phyloP scores from a whole-genome alignment of 2,888 invertebrate species.

The Lithophane ornitopus region DNA sequence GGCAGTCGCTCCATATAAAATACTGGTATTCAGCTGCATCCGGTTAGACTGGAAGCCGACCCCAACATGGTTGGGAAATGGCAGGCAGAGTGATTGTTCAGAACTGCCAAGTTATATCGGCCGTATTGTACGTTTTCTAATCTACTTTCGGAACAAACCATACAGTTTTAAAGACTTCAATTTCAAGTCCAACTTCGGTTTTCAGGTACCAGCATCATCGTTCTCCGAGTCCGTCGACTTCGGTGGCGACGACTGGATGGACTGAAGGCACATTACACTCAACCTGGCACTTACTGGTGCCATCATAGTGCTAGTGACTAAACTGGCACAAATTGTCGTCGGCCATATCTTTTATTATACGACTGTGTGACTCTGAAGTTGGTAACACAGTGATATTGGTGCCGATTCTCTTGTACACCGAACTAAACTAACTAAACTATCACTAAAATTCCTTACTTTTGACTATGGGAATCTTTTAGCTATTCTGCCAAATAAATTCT shows the following conservation, averaged over 20 bases:
- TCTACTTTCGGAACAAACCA: neutral
- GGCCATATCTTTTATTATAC: constrained; percentile 6
- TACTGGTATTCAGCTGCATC: no score
- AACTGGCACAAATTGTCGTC: neutral
- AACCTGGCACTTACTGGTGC: neutral
- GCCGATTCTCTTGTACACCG: no score
- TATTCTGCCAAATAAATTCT: no score
- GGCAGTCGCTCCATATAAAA: no score
- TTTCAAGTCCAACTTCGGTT: neutral
- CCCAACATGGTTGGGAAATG: no score
- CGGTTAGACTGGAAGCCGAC: no score
- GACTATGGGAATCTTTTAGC: no score
- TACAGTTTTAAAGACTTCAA: neutral
- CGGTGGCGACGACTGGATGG: constrained; percentile 84
- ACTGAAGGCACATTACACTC: constrained; percentile 69
- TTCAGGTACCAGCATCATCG: constrained; percentile 71
- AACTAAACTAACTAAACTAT: no score
- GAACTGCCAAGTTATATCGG: no score
- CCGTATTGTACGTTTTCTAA: neutral
- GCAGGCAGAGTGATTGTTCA: no score
- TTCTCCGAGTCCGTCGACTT: constrained; percentile 74
- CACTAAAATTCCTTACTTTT: no score
- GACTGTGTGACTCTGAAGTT: neutral
- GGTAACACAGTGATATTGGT: no score
- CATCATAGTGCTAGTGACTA: neutral